Evolutionary conservation across 1,140 invertebrate genomes (phyloP), one percentile per base, ranked within the genome.

Genomic region (Nebria ingens): DNA sequence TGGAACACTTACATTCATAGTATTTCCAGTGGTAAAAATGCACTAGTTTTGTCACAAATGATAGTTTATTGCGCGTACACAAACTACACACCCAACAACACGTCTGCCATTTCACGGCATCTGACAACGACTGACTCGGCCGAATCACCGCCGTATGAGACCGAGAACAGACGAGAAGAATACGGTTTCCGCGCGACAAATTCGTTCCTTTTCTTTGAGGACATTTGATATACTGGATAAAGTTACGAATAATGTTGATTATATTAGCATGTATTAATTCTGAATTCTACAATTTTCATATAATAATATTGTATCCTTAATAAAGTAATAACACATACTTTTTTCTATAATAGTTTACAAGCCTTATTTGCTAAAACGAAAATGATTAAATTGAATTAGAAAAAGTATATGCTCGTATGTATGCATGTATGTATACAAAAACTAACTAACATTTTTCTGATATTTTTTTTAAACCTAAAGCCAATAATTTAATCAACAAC

Each of bases 121-220:
- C 40, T 45, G 40, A 45, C 40, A 45, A 45, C 40, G 40, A 45
- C 40, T 45, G 40, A 45, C n/a, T 45, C 40, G 40, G 40, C 40
- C 6, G 4, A 45, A 45, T 12, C 17, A 17, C 25, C n/a, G n/a
- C 15, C 40, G 40, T 12, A 17, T 17, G 3, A 9, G 6, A 4
- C 9, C 40, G 40, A 17, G 3, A 12, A 11, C 15, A 9, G 4
- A 45, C 40, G 40, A 45, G 4, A 11, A 9, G 15, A 17, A 12
- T 45, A 12, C 40, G 40, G 40, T 45, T 11, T 45, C 3, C 40
- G 40, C 40, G 40, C n/a, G n/a, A n/a, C n/a, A n/a, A n/a, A n/a
- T n/a, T n/a, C n/a, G n/a, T n/a, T n/a, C n/a, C n/a, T n/a, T n/a
- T n/a, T n/a, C n/a, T n/a, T 29, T 29, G 25, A 6, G 13, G 13